Percentiles rank a stretch among this genome's conserved stretches.
Evolutionary conservation across 2,113 vertebrate genomes (phyloP).

Genomic region (Trachemys scripta): DNA sequence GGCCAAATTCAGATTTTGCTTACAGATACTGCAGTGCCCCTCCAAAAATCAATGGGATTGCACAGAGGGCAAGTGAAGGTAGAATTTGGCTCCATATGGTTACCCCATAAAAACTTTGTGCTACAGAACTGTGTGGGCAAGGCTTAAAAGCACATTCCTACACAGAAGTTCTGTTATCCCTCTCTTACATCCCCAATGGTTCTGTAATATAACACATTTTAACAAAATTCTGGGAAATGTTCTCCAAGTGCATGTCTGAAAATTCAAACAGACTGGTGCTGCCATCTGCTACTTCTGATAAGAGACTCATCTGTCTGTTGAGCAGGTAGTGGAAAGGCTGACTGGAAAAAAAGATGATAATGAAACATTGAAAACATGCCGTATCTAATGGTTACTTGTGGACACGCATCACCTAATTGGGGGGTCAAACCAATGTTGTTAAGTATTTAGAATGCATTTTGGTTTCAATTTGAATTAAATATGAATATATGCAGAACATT

Average conservation of each 20-base stretch:
- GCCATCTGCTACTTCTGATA: constrained; percentile 85
- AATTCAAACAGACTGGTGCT: constrained; percentile 77
- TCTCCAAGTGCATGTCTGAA: constrained; percentile 71
- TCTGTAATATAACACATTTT: constrained; percentile 63
- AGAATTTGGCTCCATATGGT: neutral
- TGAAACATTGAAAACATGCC: constrained; percentile 58
- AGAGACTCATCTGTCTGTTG: constrained; percentile 80
- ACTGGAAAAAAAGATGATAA: constrained; percentile 68
- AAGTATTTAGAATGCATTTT: constrained; percentile 52
- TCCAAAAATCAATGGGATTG: neutral
- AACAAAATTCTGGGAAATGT: constrained; percentile 70
- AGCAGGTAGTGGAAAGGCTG: constrained; percentile 69
- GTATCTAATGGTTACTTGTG: constrained; percentile 60
- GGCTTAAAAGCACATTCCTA: constrained; percentile 50
- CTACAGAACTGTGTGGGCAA: constrained; percentile 23
- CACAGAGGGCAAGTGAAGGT: neutral
- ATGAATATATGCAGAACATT: constrained; percentile 48
- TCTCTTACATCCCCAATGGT: constrained; percentile 66
- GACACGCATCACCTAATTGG: constrained; percentile 73
- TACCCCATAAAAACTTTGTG: neutral
- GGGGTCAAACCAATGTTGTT: constrained; percentile 73
- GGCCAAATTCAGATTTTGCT: neutral
- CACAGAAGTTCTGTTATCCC: constrained; percentile 58
- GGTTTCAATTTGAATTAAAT: constrained; percentile 61
- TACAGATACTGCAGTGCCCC: neutral